Evolutionary conservation across 2,888 invertebrate species (phyloP).

Genomic region (Leucania comma): DNA sequence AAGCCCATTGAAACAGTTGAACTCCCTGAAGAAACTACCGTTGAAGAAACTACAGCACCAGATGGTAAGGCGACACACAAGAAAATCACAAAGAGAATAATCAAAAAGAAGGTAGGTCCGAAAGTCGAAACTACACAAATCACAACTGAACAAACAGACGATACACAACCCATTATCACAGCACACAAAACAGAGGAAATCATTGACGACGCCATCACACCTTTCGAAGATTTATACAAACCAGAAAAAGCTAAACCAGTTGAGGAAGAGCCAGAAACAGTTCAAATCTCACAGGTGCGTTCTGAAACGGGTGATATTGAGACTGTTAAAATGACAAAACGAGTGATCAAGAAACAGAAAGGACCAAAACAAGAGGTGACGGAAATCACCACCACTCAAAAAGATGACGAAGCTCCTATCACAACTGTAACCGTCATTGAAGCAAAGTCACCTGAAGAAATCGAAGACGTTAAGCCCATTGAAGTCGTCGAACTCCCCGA

Average conservation of each 20-base stretch:
- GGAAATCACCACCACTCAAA: conserved; percentile 52
- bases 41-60: conserved; percentile 35
- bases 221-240: conserved; percentile 45
- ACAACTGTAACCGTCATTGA: conserved; percentile 73
- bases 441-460: conserved; percentile 71
- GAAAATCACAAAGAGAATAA: conserved; percentile 58
- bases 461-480: conserved; percentile 33
- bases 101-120: conserved; percentile 72
- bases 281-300: conserved; percentile 61
- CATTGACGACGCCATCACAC: conserved; percentile 62
- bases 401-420: conserved; percentile 50
- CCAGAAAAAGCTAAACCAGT: conserved; percentile 40
- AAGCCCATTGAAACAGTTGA: conserved; percentile 57
- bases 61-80: conserved; percentile 55
- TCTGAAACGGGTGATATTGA: conserved; percentile 67
- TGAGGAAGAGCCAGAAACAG: conserved; percentile 65
- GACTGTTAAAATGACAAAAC: conserved; percentile 70
- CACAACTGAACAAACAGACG: conserved; percentile 45
- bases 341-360: conserved; percentile 67
- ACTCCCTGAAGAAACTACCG: conserved; percentile 60
- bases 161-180: conserved; percentile 5
- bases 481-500: conserved; percentile 63
- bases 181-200: conserved; percentile 49
- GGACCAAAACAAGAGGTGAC: conserved; percentile 64
- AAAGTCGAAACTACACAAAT: conserved; percentile 63